Evolutionary conservation across 2,888 invertebrate species (phyloP), one percentile per base, ranked within the genome.

Genomic region (Spilosoma lubricipeda): DNA sequence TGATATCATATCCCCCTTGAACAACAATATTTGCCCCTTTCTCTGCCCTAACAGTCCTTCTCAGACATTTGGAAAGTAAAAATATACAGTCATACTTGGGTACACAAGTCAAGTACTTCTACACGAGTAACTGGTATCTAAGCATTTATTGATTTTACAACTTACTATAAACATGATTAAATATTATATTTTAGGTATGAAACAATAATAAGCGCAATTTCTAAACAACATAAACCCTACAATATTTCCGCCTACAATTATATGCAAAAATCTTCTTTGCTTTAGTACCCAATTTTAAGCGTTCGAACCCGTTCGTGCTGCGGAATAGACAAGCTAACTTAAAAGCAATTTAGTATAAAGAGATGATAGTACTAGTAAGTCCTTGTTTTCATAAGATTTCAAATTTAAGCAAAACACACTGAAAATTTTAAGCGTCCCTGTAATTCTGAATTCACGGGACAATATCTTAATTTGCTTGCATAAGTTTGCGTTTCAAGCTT

Each of bases 221-320:
- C 36, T 27, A 18, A 63, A 59, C 63, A 59, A 59, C 27, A 70
- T 70, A 42, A 59, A n/a, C 56, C 67, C 30, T 67, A 30, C 2
- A 65, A 18, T 18, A 2, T 33, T 18, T 30, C 20, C 36, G 18
- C 33, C 18, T 65, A 33, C 33, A 65, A 9, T 33, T 15, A 36
- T 36, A 18, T 33, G 64, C 30, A 48, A 45, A 45, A 71, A n/a
- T 23, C 36, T 20, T 33, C 45, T 70, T 70, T 45, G 67, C 39
- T 20, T 39, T 67, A 59, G 63, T 71, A 67, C 59, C 63, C 20
- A 48, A 56, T 59, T 33, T 64, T 48, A 36, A 52, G 48, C 33
- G 45, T 20, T 27, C 27, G n/a, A 36, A 48, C 30, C 33, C 23
- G 71, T 30, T 27, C 74, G 74, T 74, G 74, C 74, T 67, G 48